These are phyloP conservation scores for Hyalella azteca DNA, from an alignment of 2,888 invertebrate species.

Conservation along the genomic window DNA sequence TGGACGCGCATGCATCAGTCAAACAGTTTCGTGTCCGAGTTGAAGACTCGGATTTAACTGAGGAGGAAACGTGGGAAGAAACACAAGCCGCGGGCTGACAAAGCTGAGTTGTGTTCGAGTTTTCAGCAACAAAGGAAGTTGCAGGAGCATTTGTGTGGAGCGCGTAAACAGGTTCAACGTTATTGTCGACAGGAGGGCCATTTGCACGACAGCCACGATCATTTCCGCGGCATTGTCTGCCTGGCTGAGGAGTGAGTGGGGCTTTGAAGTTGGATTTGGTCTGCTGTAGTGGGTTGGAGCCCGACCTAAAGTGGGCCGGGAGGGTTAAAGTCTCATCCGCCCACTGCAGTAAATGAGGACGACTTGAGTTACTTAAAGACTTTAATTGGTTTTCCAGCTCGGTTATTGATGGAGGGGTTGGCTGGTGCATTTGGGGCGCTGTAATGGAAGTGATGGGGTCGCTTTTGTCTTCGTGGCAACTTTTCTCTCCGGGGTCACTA, in stretches of 20 bases:
- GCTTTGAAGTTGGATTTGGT: background rate
- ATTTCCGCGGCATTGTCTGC: constrained; percentile 6
- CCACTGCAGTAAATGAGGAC: constrained; percentile 25
- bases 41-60: no score
- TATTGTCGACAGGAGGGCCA: constrained; percentile 6
- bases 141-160: background rate
- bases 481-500: background rate
- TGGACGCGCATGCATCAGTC: no score
- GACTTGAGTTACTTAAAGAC: background rate
- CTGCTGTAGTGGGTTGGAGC: background rate
- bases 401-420: background rate
- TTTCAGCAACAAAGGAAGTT: background rate
- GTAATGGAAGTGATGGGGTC: background rate
- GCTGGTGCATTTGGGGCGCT: background rate
- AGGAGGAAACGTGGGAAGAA: background rate
- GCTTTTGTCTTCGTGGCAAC: background rate
- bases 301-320: constrained; percentile 8
- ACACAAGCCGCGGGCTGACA: background rate
- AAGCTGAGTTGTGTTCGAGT: background rate
- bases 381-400: background rate
- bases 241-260: background rate
- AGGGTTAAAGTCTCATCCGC: background rate
- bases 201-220: constrained; percentile 1
- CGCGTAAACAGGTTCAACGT: background rate
- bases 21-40: no score